Percentiles rank a stretch among this genome's conserved stretches.
These are phyloP conservation scores for Phaethon lepturus DNA, from an alignment of 2,113 vertebrate genomes.

Conservation along the genomic window DNA sequence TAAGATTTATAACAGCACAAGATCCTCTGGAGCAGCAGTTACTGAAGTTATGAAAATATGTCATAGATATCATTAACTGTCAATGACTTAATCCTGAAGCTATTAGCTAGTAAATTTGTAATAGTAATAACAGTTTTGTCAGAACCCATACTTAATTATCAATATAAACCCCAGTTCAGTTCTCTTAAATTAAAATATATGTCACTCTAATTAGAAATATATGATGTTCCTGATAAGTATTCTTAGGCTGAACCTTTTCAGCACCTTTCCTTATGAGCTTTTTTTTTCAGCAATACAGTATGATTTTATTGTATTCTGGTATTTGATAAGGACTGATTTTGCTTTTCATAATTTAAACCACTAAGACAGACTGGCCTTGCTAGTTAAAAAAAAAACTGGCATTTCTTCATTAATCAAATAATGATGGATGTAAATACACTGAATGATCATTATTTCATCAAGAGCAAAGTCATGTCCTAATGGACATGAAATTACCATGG, in stretches of 20 bases:
- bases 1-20: constrained; percentile 31
- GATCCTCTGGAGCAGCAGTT: neutral
- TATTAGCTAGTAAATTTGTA: constrained; percentile 61
- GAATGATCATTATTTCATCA: constrained; percentile 16
- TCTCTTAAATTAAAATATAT: constrained; percentile 40
- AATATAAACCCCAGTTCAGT: constrained; percentile 13
- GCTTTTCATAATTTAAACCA: constrained; percentile 20
- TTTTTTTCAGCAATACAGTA: neutral
- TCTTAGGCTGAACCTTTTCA: neutral
- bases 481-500: constrained; percentile 17
- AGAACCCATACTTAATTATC: constrained; percentile 48
- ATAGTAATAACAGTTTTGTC: constrained; percentile 48
- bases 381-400: neutral
- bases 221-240: neutral
- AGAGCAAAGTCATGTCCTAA: constrained; percentile 19
- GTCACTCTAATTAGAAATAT: constrained; percentile 26
- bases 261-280: neutral
- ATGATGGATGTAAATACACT: constrained; percentile 18
- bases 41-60: constrained; percentile 47
- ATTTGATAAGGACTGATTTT: neutral
- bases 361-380: neutral
- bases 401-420: constrained; percentile 43
- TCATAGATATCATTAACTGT: constrained; percentile 45
- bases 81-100: constrained; percentile 36
- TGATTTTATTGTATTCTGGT: neutral